Evolutionary conservation across 2,888 invertebrate species (phyloP).

Genomic region (Drepana falcataria): DNA sequence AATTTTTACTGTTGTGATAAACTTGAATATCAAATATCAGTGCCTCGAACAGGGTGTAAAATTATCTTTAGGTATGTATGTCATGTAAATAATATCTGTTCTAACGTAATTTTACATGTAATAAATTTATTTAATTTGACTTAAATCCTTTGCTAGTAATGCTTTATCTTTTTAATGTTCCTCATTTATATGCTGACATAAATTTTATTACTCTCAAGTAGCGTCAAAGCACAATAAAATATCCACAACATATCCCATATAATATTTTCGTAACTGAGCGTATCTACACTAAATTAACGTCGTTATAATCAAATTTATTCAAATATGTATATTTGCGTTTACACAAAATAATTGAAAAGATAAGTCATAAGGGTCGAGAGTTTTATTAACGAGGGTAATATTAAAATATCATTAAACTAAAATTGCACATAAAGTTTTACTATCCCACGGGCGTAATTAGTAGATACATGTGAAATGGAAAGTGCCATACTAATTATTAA

Average conservation of each 20-base stretch:
- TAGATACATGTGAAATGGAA: conserved; percentile 8
- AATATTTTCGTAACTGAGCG: no score
- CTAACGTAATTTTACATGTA: no score
- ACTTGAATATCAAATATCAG: no score
- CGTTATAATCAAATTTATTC: conserved; percentile 11
- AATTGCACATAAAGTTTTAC: conserved; percentile 21
- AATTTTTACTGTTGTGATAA: no score
- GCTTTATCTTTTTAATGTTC: no score
- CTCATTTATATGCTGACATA: no score
- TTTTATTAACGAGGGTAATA: conserved; percentile 21
- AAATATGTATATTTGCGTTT: conserved; percentile 7
- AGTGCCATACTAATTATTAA: not conserved
- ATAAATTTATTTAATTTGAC: no score
- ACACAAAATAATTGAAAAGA: conserved; percentile 15
- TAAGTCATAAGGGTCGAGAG: conserved; percentile 9
- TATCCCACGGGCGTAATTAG: conserved; percentile 25
- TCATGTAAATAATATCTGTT: no score
- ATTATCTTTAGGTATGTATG: no score
- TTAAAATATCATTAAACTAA: conserved; percentile 29
- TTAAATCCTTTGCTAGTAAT: no score
- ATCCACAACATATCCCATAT: not conserved
- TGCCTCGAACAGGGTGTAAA: no score
- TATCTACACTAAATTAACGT: not conserved
- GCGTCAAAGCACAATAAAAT: conserved; percentile 4
- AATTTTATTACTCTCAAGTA: no score